Percentiles rank a stretch among this genome's conserved stretches.
Evolutionary conservation across 1,140 invertebrate species (phyloP).

Genomic region (Calosoma granatense): DNA sequence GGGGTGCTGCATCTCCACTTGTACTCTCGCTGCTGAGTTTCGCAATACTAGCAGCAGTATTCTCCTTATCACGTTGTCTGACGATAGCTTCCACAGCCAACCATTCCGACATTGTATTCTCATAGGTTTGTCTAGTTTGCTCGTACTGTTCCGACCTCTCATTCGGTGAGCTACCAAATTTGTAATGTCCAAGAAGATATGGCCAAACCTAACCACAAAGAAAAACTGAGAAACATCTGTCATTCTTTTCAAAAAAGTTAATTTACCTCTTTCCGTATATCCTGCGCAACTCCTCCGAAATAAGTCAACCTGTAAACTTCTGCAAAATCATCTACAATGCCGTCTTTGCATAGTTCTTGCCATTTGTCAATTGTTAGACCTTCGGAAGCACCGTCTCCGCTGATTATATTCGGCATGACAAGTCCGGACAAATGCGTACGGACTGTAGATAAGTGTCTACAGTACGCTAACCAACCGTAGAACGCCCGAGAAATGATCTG

Average conservation of each 20-base stretch:
- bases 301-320: conserved; percentile 79
- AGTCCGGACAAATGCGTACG: conserved; percentile 84
- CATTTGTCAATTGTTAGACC: conserved; percentile 61
- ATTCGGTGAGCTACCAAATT: conserved; percentile 61
- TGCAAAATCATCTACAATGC: conserved; percentile 47
- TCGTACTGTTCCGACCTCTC: conserved; percentile 59
- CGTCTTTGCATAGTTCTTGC: conserved; percentile 48
- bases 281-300: conserved; percentile 72
- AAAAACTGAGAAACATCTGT: background rate
- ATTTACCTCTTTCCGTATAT: conserved; percentile 56
- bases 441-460: conserved; percentile 83
- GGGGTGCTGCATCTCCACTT: conserved; percentile 30
- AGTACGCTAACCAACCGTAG: conserved; percentile 93
- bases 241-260: background rate
- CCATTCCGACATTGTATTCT: conserved; percentile 91
- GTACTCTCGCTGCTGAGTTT: conserved; percentile 46
- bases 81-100: conserved; percentile 87
- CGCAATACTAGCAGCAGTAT: conserved; percentile 51
- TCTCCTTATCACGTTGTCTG: conserved; percentile 68
- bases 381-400: conserved; percentile 35
- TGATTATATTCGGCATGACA: conserved; percentile 58
- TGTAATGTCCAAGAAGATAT: conserved; percentile 78
- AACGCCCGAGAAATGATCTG: conserved; percentile 94
- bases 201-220: conserved; percentile 59
- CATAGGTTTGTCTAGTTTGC: conserved; percentile 61